Evolutionary conservation across 1,140 invertebrate genomes (phyloP), one percentile per base, ranked within the genome.

Genomic region (Metopolophium dirhodum): DNA sequence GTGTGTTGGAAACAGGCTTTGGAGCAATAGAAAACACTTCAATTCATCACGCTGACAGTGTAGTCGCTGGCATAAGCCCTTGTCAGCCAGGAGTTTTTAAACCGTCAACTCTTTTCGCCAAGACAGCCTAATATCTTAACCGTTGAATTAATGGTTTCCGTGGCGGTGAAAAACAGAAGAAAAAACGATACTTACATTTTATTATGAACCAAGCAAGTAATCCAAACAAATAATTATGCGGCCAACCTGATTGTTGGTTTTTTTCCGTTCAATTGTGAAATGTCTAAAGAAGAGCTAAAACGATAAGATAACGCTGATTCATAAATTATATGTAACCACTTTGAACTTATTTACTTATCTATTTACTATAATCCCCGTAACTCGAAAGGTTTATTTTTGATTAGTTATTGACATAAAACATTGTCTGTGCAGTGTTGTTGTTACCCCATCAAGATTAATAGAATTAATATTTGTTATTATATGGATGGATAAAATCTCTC

Each of bases 61-160:
- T 45, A 93, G 91, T 83, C 49, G 49, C 35, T 26, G 47, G 77
- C 90, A 82, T 92, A 92, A 92, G 90, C 90, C 68, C 90, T 47
- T 92, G 90, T 92, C 90, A 92, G 90, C 90, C 47, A 92, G 37
- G 68, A 92, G 90, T 92, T 92, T 92, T 92, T 92, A 92, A 92
- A 82, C 90, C 90, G 68, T 92, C 77, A 92, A 92, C 90, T 92
- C 45, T 51, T 92, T 83, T 92, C 20, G 68, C 35, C 90, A 92
- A 82, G 90, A 83, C 90, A 82, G 90, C 47, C 68, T 92, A 92
- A 92, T 92, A 92, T 92, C 90, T 92, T 92, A 92, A 92, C 90
- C 90, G 30, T 57, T 83, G 90, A 92, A 92, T 92, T 92, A 92
- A 92, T 92, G 68, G 90, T 83, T 83, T 82, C 68, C 47, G 8